Evolutionary conservation across 1,140 invertebrate genomes (phyloP), one percentile per base, ranked within the genome.

Genomic region (Capitella teleta): DNA sequence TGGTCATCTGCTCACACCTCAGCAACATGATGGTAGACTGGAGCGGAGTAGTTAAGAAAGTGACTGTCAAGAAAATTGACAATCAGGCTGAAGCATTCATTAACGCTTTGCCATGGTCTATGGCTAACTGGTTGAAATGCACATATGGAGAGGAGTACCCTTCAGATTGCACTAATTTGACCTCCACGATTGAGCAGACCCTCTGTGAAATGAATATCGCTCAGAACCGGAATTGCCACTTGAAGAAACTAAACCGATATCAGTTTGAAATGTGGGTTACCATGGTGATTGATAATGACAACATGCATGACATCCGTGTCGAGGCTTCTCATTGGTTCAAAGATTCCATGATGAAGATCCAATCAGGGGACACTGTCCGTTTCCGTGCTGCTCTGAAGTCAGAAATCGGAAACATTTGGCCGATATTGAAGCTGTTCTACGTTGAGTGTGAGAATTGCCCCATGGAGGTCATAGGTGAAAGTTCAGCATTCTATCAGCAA

Each of bases 81-180:
- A 52, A 52, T 28, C 51, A 34, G 30, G 51, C 51, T 3, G 51
- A 47, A 28, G 43, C 23, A 16, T 26, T 52, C 36, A 24, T 52
- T 10, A 25, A 40, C 23, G 4, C 40, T 8, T 45, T 52, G 28
- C 51, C 51, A 5, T 24, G 23, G 30, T 50, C 44, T 2, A 19
- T 52, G 30, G 26, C 46, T 0, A 38, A 36, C 14, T 52, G 44
- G 28, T 8, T 40, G 19, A 40, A 40, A 3, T 40, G 38, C 12
- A 24, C 42, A 2, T 40, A 40, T 19, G 38, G 38, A 2, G 19
- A n/a, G 19, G 38, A 40, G 38, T 40, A 40, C 38, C 38, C 38
- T 21, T n/a, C n/a, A n/a, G 38, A 40, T 21, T 40, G 38, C 38
- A 16, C 19, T 24, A 40, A 8, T 40, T 19, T 40, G 2, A 24